Evolutionary conservation across 1,140 invertebrate species (phyloP).

Genomic region (Brachionus manjavacas): DNA sequence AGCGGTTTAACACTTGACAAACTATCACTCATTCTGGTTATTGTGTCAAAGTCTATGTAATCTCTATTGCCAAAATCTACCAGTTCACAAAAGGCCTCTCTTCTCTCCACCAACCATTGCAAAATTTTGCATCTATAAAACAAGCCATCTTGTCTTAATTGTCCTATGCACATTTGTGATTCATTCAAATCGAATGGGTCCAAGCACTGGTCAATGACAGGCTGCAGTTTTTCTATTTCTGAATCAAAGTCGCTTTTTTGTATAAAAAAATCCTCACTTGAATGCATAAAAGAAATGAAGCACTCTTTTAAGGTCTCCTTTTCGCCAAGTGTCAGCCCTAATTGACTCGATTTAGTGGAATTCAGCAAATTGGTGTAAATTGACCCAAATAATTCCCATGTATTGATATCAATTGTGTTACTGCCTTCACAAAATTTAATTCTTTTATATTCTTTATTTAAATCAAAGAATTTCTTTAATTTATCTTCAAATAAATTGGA

Average conservation of each 20-base stretch:
- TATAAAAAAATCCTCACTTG: slow-evolving; percentile 1
- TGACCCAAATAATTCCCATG: too few species aligned
- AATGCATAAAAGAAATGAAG: neutral
- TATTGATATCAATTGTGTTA: too few species aligned
- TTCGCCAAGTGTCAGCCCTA: neutral
- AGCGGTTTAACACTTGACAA: neutral
- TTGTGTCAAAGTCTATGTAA: neutral
- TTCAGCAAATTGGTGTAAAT: neutral
- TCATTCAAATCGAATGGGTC: neutral
- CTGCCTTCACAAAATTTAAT: too few species aligned
- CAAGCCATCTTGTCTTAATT: neutral
- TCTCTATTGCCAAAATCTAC: slow-evolving; percentile 35
- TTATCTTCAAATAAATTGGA: too few species aligned
- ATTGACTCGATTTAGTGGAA: slow-evolving; percentile 4
- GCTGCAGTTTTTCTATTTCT: slow-evolving; percentile 12
- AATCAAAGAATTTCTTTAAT: too few species aligned
- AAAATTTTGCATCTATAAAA: slow-evolving; percentile 35
- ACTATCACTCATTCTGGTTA: slow-evolving; percentile 7
- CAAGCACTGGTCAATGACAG: neutral
- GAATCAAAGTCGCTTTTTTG: slow-evolving; percentile 13
- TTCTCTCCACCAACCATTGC: neutral
- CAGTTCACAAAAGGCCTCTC: neutral
- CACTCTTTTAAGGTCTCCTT: neutral
- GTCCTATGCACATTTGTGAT: slow-evolving; percentile 9
- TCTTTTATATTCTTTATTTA: too few species aligned